Conservation (phyloP, 2,113 vertebrate genomes). For the Ictalurus furcatus region DNA sequence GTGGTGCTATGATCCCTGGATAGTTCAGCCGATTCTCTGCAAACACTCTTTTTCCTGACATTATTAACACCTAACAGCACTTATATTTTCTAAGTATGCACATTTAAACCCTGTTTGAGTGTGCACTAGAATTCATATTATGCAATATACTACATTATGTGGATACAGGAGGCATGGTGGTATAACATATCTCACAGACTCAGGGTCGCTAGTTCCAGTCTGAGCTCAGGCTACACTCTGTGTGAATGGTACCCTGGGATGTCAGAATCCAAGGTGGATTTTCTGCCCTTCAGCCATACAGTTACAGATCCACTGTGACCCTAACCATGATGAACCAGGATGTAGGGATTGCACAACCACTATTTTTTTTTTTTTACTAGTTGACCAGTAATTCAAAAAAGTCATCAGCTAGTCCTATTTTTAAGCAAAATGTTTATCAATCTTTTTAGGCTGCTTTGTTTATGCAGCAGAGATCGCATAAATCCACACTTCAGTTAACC, state of each 20-base stretch:
- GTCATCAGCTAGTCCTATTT: neutral
- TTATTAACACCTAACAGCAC: neutral
- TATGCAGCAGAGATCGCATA: neutral
- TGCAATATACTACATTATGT: neutral
- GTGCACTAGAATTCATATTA: neutral
- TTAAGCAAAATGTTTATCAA: neutral
- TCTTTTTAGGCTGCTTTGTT: neutral
- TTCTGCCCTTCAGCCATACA: neutral
- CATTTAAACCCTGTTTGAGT: neutral
- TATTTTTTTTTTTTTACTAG: neutral
- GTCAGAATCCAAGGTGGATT: neutral
- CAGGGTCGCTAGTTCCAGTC: neutral
- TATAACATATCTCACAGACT: neutral
- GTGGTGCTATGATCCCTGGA: slow-evolving; percentile 14
- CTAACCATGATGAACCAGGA: neutral
- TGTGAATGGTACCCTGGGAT: neutral
- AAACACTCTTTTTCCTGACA: neutral
- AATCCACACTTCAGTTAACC: neutral
- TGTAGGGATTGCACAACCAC: neutral
- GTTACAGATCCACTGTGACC: neutral
- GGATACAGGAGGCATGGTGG: neutral
- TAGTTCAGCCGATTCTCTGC: neutral
- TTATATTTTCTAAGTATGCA: neutral
- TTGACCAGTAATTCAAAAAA: neutral
- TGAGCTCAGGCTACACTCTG: neutral